Evolutionary conservation across 2,797 vertebrate genomes (phyloP).

Genomic region (Eutrigla gurnardus): DNA sequence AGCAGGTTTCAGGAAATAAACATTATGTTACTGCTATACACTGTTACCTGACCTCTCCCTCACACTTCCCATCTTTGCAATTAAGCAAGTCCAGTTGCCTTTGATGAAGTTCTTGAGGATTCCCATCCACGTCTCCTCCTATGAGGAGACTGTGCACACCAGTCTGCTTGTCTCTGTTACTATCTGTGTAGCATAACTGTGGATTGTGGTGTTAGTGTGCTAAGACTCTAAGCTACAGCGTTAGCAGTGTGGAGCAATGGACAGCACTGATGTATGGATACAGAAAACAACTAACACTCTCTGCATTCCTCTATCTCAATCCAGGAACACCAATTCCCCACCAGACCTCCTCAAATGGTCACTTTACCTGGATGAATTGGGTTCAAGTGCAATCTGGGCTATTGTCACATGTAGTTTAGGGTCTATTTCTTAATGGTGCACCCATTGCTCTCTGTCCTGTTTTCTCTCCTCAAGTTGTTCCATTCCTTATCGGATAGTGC

Average conservation of each 20-base stretch:
- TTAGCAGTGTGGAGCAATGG: slow-evolving; percentile 31
- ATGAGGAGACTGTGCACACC: slow-evolving; percentile 7
- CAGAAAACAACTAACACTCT: slow-evolving; percentile 51
- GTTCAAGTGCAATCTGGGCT: slow-evolving; percentile 81
- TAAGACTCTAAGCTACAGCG: not conserved
- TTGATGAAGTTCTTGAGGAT: not conserved
- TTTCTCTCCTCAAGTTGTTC: slow-evolving; percentile 52
- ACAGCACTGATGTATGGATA: slow-evolving; percentile 48
- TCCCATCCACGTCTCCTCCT: not conserved
- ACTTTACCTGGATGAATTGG: slow-evolving; percentile 81
- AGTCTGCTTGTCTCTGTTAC: not conserved
- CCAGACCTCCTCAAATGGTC: slow-evolving; percentile 73
- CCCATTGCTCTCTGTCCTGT: slow-evolving; percentile 67
- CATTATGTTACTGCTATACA: not conserved
- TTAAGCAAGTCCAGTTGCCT: no score
- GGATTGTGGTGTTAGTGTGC: not conserved
- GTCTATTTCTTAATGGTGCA: slow-evolving; percentile 80
- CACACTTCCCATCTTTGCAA: not conserved
- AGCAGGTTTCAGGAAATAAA: not conserved
- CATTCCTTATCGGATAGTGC: slow-evolving; percentile 55
- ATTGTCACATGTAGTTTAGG: slow-evolving; percentile 85
- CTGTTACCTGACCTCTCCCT: not conserved
- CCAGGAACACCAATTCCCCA: slow-evolving; percentile 65
- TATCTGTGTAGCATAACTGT: not conserved
- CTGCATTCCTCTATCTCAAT: slow-evolving; percentile 63